A percentile compares a stretch with the other conserved stretches of the same genome.
Conservation (phyloP, 2,797 vertebrate genomes). For the Sebastes itinus region DNA sequence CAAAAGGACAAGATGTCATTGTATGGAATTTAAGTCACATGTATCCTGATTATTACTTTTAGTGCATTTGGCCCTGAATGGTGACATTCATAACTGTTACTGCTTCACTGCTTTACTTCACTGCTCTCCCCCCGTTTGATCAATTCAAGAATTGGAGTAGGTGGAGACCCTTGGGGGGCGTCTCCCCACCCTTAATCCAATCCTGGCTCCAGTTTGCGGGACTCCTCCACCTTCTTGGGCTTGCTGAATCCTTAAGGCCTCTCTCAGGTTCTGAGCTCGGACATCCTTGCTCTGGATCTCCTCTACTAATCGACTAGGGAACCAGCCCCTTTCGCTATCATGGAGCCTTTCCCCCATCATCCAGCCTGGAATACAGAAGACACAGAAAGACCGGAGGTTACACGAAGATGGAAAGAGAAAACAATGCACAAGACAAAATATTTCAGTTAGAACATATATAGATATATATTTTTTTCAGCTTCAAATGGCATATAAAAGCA, state of each 20-base stretch:
- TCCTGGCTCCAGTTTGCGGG: constrained; percentile 27
- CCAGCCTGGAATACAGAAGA: constrained; percentile 85
- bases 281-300: constrained; percentile 94
- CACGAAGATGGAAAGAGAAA: background rate
- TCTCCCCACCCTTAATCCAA: constrained; percentile 59
- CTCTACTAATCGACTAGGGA: constrained; percentile 91
- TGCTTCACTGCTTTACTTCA: constrained; percentile 38
- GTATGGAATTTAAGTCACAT: constrained; percentile 7
- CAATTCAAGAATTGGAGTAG: constrained; percentile 52
- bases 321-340: constrained; percentile 96
- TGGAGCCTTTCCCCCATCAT: constrained; percentile 95
- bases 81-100: constrained; percentile 6
- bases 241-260: constrained; percentile 92
- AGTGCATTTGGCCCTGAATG: constrained; percentile 17
- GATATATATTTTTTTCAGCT: background rate
- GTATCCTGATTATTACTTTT: constrained; percentile 10
- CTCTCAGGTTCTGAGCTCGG: constrained; percentile 92
- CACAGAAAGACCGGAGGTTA: background rate
- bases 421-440: background rate
- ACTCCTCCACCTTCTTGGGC: constrained; percentile 81
- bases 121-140: constrained; percentile 48
- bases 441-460: background rate
- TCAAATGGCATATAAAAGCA: background rate
- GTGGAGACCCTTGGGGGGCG: constrained; percentile 62
- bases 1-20: constrained; percentile 15